Percentiles rank a stretch among this genome's conserved stretches.
Conservation (phyloP, 2,797 vertebrate species). For the Micrastur ruficollis region DNA sequence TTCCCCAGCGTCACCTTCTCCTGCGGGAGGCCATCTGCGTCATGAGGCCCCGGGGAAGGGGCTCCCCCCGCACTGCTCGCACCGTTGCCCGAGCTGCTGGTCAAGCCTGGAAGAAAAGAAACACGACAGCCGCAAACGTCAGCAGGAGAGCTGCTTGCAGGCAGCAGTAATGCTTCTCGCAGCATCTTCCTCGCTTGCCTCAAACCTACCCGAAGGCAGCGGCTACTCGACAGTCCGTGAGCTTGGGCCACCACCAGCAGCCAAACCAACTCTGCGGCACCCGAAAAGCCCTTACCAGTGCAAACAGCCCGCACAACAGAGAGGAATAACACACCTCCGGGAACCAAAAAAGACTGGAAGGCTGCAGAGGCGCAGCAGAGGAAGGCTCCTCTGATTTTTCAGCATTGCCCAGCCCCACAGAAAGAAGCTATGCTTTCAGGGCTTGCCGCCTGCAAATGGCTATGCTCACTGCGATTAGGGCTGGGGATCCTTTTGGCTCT, state of each 20-base stretch:
- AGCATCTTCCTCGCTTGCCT: not conserved
- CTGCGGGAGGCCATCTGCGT: not conserved
- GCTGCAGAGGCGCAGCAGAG: not conserved
- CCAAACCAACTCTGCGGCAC: not conserved
- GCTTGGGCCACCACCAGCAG: fast-evolving
- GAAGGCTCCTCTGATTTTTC: not conserved
- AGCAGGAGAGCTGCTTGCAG: not conserved
- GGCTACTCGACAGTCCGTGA: fast-evolving
- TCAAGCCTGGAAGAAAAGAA: not conserved
- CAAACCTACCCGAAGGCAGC: not conserved
- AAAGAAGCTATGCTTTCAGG: not conserved
- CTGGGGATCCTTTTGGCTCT: not conserved
- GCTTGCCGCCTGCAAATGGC: fast-evolving
- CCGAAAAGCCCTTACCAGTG: not conserved
- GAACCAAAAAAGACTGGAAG: not conserved
- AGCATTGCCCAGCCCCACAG: not conserved
- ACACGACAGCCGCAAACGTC: not conserved
- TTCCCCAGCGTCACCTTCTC: conserved; percentile 60
- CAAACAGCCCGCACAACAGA: not conserved
- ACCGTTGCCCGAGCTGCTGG: not conserved
- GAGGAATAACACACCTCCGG: not conserved
- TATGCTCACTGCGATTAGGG: fast-evolving
- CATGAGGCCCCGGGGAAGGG: not conserved
- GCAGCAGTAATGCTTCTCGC: not conserved
- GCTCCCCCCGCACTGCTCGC: not conserved